Evolutionary conservation across 2,888 invertebrate species (phyloP).

Genomic region (Salpingus planirostris): DNA sequence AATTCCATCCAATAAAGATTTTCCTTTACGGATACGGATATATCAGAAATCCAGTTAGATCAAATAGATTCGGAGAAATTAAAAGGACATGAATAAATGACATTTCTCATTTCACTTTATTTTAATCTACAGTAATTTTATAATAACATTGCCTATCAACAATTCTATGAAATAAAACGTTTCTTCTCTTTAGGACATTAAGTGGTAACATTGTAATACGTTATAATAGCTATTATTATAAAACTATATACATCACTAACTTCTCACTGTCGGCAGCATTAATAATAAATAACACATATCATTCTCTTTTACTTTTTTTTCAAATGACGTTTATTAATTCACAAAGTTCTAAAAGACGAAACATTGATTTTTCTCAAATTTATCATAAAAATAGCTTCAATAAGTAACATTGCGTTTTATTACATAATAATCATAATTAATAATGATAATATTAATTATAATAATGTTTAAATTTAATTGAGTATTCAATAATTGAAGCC

Average conservation of each 20-base stretch:
- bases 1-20: no score
- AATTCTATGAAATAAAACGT: conserved; percentile 31
- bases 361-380: no score
- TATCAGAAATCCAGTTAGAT: no score
- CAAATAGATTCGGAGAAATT: no score
- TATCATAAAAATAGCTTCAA: conserved; percentile 26
- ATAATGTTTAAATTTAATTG: conserved; percentile 17
- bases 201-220: conserved; percentile 18
- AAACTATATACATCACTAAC: conserved; percentile 36
- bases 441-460: background rate
- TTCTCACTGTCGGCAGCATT: conserved; percentile 20
- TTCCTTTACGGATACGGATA: no score
- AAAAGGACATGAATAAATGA: conserved; percentile 10
- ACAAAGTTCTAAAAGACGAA: conserved; percentile 21
- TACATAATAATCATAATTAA: conserved; percentile 10
- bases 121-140: conserved; percentile 31
- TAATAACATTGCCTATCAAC: conserved; percentile 35
- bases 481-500: conserved; percentile 19
- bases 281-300: no score
- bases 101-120: conserved; percentile 20
- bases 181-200: conserved; percentile 13
- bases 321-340: conserved; percentile 20
- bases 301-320: conserved; percentile 7
- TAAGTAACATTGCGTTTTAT: conserved; percentile 25
- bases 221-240: conserved; percentile 31